Conservation (phyloP, 2,888 invertebrate genomes). For the Diadegma fenestrale region DNA sequence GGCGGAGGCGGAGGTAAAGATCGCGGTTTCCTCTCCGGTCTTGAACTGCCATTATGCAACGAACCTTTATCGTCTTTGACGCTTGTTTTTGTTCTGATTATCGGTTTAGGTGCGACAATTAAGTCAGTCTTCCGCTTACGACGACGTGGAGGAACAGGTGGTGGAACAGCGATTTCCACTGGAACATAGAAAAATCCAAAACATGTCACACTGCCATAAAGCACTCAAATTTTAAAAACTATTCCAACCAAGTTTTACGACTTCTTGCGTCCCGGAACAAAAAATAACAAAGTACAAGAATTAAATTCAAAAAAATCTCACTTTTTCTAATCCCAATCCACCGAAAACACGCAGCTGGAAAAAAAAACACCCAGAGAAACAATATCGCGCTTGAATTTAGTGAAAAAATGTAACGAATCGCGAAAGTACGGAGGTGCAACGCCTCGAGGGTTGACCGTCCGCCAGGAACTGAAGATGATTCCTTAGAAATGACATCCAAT, state of each 20-base stretch:
- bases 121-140: conserved; percentile 76
- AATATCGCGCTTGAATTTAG: conserved; percentile 36
- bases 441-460: conserved; percentile 77
- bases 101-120: conserved; percentile 62
- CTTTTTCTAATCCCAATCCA: conserved; percentile 69
- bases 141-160: conserved; percentile 82
- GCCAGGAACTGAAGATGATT: conserved; percentile 80
- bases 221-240: neutral
- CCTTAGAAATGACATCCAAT: conserved; percentile 81
- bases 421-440: conserved; percentile 72
- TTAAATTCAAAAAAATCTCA: conserved; percentile 59
- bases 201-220: neutral
- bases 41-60: conserved; percentile 21
- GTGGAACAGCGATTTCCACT: conserved; percentile 76
- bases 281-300: neutral
- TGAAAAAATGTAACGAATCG: conserved; percentile 49
- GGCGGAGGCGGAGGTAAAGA: conserved; percentile 70
- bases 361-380: conserved; percentile 1
- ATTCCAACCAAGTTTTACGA: neutral
- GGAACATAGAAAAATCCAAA: conserved; percentile 58
- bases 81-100: conserved; percentile 54
- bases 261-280: neutral
- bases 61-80: conserved; percentile 43
- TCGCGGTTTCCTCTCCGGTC: conserved; percentile 71
- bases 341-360: neutral